Percentiles rank a stretch among this genome's conserved stretches.
Conservation (phyloP, 2,888 invertebrate species). For the Bugulina stolonifera region DNA sequence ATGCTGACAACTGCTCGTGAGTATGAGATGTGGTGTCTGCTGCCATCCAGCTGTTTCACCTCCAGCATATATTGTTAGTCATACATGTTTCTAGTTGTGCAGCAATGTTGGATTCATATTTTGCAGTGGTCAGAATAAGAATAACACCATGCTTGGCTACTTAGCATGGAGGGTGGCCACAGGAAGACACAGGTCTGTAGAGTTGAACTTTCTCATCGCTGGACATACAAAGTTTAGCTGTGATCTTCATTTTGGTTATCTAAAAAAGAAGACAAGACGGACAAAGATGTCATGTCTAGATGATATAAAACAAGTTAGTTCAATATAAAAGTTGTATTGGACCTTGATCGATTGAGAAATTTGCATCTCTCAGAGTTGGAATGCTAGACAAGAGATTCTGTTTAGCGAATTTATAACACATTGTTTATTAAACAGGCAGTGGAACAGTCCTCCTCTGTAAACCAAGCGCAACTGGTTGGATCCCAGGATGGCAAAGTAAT, state of each 20-base stretch:
- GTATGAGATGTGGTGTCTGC: neutral
- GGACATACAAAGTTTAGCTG: neutral
- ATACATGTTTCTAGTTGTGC: neutral
- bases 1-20: slow-evolving; percentile 32
- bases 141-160: neutral
- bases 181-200: slow-evolving; percentile 22
- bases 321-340: neutral
- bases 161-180: neutral
- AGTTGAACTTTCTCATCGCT: slow-evolving; percentile 2
- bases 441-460: too few relatives aligned
- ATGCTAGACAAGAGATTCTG: too few relatives aligned
- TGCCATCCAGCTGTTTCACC: too few relatives aligned
- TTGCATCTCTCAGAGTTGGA: too few relatives aligned
- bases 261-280: slow-evolving; percentile 1
- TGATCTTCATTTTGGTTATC: neutral
- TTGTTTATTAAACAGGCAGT: too few relatives aligned
- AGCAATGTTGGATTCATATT: neutral
- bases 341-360: too few relatives aligned
- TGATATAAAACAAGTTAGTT: neutral
- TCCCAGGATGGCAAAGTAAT: neutral
- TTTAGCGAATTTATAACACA: too few relatives aligned
- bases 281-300: neutral
- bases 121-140: neutral
- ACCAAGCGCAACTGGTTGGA: neutral
- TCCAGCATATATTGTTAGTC: neutral